Conservation (phyloP, 2,113 vertebrate species). For the Neomonachus schauinslandi region DNA sequence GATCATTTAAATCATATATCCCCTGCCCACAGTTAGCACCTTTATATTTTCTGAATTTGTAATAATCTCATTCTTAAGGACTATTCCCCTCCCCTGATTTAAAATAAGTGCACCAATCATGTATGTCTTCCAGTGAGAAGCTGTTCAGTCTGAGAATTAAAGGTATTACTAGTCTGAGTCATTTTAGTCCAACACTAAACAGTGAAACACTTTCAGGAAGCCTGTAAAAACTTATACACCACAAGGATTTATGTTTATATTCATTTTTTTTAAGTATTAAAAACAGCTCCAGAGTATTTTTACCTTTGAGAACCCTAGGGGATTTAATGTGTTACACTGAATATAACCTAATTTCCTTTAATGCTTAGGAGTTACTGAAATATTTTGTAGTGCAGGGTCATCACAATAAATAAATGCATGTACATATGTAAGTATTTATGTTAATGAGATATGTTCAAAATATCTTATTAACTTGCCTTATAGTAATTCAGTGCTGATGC, state of each 20-base stretch:
- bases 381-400: not conserved
- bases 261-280: not conserved
- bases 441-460: not conserved
- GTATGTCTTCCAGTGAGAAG: not conserved
- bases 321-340: not conserved
- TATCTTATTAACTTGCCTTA: not conserved
- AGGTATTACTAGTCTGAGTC: not conserved
- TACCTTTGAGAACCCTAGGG: not conserved
- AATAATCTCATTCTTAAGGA: not conserved
- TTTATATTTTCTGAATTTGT: not conserved
- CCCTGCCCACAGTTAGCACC: accelerated
- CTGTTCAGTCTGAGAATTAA: not conserved
- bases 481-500: not conserved
- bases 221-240: not conserved
- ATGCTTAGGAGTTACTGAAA: not conserved
- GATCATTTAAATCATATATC: not conserved
- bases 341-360: not conserved
- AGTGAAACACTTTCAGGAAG: not conserved
- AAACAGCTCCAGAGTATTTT: not conserved
- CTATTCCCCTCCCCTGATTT: not conserved
- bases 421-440: not conserved
- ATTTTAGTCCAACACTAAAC: not conserved
- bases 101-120: not conserved
- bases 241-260: not conserved
- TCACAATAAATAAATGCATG: not conserved